A percentile compares a stretch with the other conserved stretches of the same genome.
These are phyloP conservation scores for Drosophila dunni DNA, from an alignment of 1,140 invertebrate genomes.

Conservation along the genomic window DNA sequence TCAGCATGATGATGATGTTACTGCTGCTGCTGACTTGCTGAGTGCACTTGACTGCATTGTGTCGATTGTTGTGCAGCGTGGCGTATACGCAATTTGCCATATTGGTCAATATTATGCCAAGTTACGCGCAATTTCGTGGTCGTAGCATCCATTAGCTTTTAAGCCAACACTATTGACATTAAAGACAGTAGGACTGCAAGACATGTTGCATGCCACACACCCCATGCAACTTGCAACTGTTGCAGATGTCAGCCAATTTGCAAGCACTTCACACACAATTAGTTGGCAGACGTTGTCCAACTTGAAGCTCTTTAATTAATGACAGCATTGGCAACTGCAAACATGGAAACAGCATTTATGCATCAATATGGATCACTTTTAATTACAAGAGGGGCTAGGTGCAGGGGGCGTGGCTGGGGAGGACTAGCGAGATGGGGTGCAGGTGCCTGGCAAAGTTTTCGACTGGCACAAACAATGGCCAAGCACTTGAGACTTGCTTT, in stretches of 20 bases:
- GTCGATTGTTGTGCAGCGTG: conserved; percentile 54
- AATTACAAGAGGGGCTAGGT: conserved; percentile 44
- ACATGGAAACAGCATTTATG: conserved; percentile 34
- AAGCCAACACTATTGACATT: conserved; percentile 26
- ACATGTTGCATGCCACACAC: background rate
- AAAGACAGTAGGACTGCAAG: conserved; percentile 8
- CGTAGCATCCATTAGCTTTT: conserved; percentile 64
- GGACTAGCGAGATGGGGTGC: background rate
- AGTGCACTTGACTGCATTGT: conserved; percentile 8
- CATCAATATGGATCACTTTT: conserved; percentile 35
- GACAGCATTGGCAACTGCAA: conserved; percentile 22
- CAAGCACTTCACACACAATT: conserved; percentile 18
- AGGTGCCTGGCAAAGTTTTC: conserved; percentile 50
- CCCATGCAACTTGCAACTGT: background rate
- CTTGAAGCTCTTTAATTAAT: conserved; percentile 22
- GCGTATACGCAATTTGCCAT: conserved; percentile 76
- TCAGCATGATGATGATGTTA: too few species aligned
- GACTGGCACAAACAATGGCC: conserved; percentile 68
- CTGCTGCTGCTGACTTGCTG: conserved; percentile 22
- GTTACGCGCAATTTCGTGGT: conserved; percentile 79
- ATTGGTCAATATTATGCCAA: conserved; percentile 79
- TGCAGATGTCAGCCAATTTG: conserved; percentile 16
- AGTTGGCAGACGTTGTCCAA: conserved; percentile 1
- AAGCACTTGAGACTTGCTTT: conserved; percentile 77
- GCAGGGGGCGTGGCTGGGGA: conserved; percentile 12